Conservation (phyloP, 2,888 invertebrate species). For the Tricholauxania praeusta region DNA sequence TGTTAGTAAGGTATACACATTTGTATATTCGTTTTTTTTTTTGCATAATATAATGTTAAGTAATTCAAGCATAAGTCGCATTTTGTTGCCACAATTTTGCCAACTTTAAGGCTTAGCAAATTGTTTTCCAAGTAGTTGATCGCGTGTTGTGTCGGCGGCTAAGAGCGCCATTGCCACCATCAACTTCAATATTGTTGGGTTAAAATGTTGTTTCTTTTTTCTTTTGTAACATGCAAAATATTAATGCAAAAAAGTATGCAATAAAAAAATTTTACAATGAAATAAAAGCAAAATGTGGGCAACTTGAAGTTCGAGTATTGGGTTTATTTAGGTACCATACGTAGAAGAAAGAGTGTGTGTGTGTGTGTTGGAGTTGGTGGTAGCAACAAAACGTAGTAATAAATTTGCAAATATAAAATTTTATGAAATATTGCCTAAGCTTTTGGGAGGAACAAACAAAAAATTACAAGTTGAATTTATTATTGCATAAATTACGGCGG, state of each 20-base stretch:
- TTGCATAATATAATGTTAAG: conserved; percentile 5
- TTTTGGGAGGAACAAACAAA: background rate
- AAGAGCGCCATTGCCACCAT: too few species aligned
- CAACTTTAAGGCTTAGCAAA: conserved; percentile 34
- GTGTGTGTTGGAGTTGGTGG: background rate
- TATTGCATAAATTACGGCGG: conserved; percentile 25
- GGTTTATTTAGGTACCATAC: too few species aligned
- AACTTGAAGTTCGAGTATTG: background rate
- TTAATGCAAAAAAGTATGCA: conserved; percentile 31
- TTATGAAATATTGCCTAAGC: conserved; percentile 9
- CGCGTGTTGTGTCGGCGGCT: background rate
- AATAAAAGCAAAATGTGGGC: conserved; percentile 12
- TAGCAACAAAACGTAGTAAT: background rate
- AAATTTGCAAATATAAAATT: conserved; percentile 9
- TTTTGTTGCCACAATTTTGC: conserved; percentile 21
- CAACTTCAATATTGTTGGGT: too few species aligned
- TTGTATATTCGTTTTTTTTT: background rate
- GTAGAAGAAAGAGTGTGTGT: background rate
- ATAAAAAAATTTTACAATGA: conserved; percentile 28
- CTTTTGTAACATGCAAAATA: background rate
- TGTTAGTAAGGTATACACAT: background rate
- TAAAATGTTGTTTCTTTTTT: background rate
- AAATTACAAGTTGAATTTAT: conserved; percentile 12
- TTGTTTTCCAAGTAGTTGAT: conserved; percentile 32
- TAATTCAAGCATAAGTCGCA: background rate